A percentile compares a stretch with the other conserved stretches of the same genome.
Evolutionary conservation across 2,888 invertebrate species (phyloP).

Genomic region (Tiliacea aurago): DNA sequence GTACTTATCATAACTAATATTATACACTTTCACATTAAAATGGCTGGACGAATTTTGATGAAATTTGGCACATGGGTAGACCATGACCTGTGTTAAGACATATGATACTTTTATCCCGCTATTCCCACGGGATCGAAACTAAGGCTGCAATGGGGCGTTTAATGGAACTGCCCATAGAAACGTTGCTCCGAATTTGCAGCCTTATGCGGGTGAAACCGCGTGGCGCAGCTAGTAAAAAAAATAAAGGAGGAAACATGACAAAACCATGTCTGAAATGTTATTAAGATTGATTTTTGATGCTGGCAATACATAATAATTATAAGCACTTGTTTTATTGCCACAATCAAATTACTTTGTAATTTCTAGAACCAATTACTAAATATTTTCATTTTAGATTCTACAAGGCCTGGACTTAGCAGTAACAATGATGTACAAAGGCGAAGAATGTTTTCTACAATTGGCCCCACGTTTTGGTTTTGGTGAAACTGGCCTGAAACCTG

Average conservation of each 20-base stretch:
- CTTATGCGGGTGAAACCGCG: too few species aligned
- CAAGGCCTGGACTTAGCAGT: slow-evolving; percentile 96
- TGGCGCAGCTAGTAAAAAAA: neutral
- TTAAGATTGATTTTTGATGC: neutral
- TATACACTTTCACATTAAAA: too few species aligned
- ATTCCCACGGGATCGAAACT: too few species aligned
- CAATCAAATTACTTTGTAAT: slow-evolving; percentile 1
- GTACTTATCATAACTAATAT: neutral
- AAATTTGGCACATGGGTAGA: too few species aligned
- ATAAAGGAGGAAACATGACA: neutral
- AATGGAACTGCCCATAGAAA: too few species aligned
- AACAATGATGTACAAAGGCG: slow-evolving; percentile 96
- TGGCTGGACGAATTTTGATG: too few species aligned
- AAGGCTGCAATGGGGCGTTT: too few species aligned
- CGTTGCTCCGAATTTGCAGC: too few species aligned
- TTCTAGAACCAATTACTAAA: neutral
- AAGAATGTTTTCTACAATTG: slow-evolving; percentile 93
- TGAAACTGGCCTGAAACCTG: slow-evolving; percentile 91
- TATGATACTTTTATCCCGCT: too few species aligned
- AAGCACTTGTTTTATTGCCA: neutral
- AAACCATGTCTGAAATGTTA: slow-evolving; percentile 6
- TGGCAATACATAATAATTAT: neutral
- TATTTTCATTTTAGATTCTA: slow-evolving; percentile 83
- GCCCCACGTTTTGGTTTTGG: slow-evolving; percentile 96
- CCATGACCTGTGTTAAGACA: too few species aligned